Evolutionary conservation across 2,888 invertebrate genomes (phyloP), one percentile per base, ranked within the genome.

Genomic region (Ellobium chinense): DNA sequence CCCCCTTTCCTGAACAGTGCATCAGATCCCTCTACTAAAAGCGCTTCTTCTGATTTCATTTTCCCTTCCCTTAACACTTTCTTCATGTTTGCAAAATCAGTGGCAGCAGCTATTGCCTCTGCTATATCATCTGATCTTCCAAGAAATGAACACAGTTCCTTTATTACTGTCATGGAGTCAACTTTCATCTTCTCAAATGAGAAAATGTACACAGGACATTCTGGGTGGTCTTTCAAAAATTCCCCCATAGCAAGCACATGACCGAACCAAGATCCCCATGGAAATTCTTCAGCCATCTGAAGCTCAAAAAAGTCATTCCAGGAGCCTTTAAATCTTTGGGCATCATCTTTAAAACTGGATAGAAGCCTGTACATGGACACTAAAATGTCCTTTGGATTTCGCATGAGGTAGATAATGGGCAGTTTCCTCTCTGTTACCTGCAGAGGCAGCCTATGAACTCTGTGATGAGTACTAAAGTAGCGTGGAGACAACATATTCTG

Each of bases 181-280:
- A 29, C 7, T 9, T 63, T 63, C 46, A 74, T 62, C 27, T 63
- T 54, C 63, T 74, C 74, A 34, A 12, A 74, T 3, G 63, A 46
- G 7, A 39, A 31, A 31, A 74, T n/a, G 27, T 37, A 63, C 5
- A 74, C 31, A 4, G 62, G 39, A 46, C 36, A 21, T 7, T 63
- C 74, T 1, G 74, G 63, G 37, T 74, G n/a, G 14, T 63, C 29
- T 5, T 39, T 63, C 27, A 63, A 34, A 31, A 46, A 74, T n/a
- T 5, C 0, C 12, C 63, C 74, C 18, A 58, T 24, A 7, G 63
- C 37, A 29, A 60, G 58, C 12, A 74, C 63, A n/a, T 74, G 74
- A 46, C 63, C 74, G 27, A 62, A 74, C 74, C 74, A 74, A 1
- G 5, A 9, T 5, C 74, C 74, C 62, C 63, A 74, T 29, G 62